A percentile compares a stretch with the other conserved stretches of the same genome.
These are phyloP conservation scores for Elachura formosa DNA, from an alignment of 2,113 vertebrate genomes.

Conservation along the genomic window DNA sequence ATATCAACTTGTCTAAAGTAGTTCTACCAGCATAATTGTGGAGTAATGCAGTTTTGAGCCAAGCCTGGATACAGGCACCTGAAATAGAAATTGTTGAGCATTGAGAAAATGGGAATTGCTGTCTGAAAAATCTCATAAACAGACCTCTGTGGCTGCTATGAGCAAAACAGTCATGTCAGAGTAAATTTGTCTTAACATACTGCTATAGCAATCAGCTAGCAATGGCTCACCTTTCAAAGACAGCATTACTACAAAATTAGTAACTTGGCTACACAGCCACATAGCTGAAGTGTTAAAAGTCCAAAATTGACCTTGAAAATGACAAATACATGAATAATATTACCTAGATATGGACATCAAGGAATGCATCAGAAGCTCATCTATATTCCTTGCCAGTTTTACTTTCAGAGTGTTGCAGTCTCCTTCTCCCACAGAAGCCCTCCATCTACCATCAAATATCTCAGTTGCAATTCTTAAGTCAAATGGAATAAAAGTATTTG, in stretches of 20 bases:
- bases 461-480: neutral
- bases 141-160: neutral
- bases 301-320: neutral
- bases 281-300: neutral
- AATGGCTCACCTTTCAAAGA: neutral
- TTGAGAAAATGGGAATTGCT: neutral
- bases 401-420: neutral
- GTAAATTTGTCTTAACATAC: neutral
- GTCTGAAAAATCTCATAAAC: neutral
- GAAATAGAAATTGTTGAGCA: constrained; percentile 4
- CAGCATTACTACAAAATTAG: neutral
- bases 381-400: neutral
- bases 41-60: neutral
- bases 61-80: neutral
- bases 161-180: neutral
- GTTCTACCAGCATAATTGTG: neutral
- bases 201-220: neutral
- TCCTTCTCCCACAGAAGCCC: neutral
- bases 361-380: neutral
- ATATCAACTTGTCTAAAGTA: neutral
- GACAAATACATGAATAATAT: neutral
- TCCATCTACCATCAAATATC: neutral
- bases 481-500: neutral
- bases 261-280: neutral
- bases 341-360: neutral